These are phyloP conservation scores for Chymomyza amoena DNA, from an alignment of 2,888 invertebrate genomes.

Conservation along the genomic window DNA sequence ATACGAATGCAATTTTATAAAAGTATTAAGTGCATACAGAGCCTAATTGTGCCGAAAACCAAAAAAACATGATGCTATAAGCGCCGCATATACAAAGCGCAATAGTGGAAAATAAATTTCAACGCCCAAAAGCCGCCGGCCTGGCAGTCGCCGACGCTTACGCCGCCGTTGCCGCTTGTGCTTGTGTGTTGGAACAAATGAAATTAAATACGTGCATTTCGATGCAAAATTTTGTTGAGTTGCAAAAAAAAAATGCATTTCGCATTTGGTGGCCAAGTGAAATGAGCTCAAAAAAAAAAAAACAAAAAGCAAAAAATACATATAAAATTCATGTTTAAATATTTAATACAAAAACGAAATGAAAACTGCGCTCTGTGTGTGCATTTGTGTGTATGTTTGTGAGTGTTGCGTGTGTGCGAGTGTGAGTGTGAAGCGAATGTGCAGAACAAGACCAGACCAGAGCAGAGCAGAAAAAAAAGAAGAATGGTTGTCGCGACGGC, in stretches of 20 bases:
- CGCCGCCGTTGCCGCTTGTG: conserved; percentile 13
- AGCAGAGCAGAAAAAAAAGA: conserved; percentile 6
- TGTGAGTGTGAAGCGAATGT: conserved; percentile 14
- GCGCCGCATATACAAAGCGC: background rate
- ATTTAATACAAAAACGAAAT: conserved; percentile 41
- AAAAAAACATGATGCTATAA: conserved; percentile 6
- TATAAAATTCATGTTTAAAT: conserved; percentile 38
- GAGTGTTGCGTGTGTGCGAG: conserved; percentile 15
- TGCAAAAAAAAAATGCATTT: conserved; percentile 38
- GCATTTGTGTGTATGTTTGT: conserved; percentile 28
- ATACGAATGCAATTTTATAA: conserved; percentile 29
- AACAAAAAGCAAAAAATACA: background rate
- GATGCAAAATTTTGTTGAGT: conserved; percentile 33
- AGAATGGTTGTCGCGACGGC: conserved; percentile 37
- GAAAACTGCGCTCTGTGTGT: conserved; percentile 50
- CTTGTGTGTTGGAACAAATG: conserved; percentile 48
- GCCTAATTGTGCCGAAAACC: conserved; percentile 8
- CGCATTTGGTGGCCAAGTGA: conserved; percentile 48
- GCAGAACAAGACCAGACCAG: conserved; percentile 20
- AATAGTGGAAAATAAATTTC: conserved; percentile 27
- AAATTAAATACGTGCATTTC: conserved; percentile 46
- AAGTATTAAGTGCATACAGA: conserved; percentile 19
- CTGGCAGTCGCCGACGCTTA: conserved; percentile 35
- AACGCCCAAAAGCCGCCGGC: conserved; percentile 70
- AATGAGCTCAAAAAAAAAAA: conserved; percentile 51